Conservation (phyloP, 2,888 invertebrate species). For the Strigamia transsilvanica region DNA sequence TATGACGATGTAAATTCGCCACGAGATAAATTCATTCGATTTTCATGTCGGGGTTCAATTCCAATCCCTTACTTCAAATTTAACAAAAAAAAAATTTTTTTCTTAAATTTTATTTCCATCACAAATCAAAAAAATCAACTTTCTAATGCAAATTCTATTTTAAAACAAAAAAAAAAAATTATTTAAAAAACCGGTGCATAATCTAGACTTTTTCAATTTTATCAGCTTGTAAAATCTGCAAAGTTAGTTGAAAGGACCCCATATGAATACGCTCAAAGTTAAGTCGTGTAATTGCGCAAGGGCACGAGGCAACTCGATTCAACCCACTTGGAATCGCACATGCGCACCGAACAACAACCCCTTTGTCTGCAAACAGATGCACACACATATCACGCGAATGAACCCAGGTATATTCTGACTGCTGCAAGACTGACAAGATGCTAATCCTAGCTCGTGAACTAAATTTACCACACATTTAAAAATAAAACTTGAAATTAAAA, state of each 20-base stretch:
- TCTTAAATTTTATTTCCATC: neutral
- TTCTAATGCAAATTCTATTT: no score
- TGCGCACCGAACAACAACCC: conserved; percentile 2
- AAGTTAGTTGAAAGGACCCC: neutral
- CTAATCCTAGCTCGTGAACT: neutral
- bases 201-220: neutral
- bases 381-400: neutral
- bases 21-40: neutral
- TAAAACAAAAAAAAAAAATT: neutral
- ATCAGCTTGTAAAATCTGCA: conserved; percentile 1
- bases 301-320: neutral
- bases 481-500: neutral
- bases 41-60: neutral
- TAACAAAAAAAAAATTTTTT: no score
- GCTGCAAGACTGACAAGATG: conserved; percentile 8
- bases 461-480: neutral
- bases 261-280: neutral
- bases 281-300: conserved; percentile 8
- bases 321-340: conserved; percentile 1
- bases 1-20: neutral
- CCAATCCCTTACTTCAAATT: neutral
- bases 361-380: neutral
- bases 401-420: conserved; percentile 8
- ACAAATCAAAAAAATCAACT: neutral
- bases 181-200: neutral